Percentiles rank a stretch among this genome's conserved stretches.
phyloP scores from a whole-genome alignment of 2,797 vertebrate genomes.

The Vipera ursinii region DNA sequence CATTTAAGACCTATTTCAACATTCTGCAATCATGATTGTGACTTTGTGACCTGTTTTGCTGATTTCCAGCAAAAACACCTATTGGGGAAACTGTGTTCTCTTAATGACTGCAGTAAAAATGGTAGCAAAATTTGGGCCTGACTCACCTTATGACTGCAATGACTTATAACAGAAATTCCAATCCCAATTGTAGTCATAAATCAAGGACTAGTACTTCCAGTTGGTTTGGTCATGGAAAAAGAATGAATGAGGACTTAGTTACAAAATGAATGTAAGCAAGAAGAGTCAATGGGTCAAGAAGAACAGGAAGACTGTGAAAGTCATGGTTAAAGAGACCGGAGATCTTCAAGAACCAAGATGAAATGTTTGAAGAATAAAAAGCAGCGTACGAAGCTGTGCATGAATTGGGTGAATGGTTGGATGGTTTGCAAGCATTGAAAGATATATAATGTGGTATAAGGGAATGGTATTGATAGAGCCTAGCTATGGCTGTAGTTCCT shows the following conservation, averaged over 20 bases:
- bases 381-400: neutral
- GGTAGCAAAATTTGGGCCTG: neutral
- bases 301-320: neutral
- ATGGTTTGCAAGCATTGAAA: neutral
- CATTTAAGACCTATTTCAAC: neutral
- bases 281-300: neutral
- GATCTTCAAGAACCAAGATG: neutral
- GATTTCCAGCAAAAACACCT: neutral
- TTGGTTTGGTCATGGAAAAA: neutral
- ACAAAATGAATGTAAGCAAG: neutral
- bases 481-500: neutral
- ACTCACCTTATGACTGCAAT: neutral
- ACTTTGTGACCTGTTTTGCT: neutral
- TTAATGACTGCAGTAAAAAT: neutral
- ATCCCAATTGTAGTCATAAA: neutral
- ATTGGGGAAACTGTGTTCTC: neutral
- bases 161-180: neutral
- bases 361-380: neutral
- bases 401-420: neutral
- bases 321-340: neutral
- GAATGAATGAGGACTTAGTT: neutral
- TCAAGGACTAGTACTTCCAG: neutral
- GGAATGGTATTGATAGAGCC: neutral
- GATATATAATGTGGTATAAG: neutral
- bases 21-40: neutral